A percentile compares a stretch with the other conserved stretches of the same genome.
Conservation (phyloP, 2,797 vertebrate species). For the Alcedo atthis region DNA sequence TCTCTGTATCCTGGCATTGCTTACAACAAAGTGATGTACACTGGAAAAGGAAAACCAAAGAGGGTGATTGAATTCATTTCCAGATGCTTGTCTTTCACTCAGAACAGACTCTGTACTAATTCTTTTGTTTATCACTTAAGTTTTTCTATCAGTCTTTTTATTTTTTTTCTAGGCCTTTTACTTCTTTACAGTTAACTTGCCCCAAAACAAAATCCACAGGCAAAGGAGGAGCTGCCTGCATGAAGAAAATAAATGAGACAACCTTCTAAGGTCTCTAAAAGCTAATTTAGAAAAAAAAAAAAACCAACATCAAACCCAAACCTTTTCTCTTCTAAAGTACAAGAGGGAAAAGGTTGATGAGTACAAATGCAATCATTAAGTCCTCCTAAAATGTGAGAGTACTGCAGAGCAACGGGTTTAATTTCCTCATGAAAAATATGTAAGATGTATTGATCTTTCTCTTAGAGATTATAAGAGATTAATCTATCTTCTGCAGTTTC, state of each 20-base stretch:
- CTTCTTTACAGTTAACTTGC: background rate
- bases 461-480: background rate
- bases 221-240: background rate
- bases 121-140: background rate
- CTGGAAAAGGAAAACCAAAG: constrained; percentile 73
- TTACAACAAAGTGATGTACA: constrained; percentile 98
- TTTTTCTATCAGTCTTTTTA: background rate
- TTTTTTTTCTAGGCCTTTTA: background rate
- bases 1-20: constrained; percentile 95
- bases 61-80: background rate
- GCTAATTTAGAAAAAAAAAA: background rate
- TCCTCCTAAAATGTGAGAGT: background rate
- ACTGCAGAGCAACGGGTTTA: background rate
- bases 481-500: no score
- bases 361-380: constrained; percentile 15
- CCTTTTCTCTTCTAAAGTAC: background rate
- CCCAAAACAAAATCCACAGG: background rate
- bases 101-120: background rate
- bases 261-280: background rate
- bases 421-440: background rate
- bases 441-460: background rate
- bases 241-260: background rate
- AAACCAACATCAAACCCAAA: no score
- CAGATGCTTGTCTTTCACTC: background rate
- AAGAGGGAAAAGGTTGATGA: background rate